phyloP scores from a whole-genome alignment of 2,113 vertebrate genomes.

The Rhabdomys dilectus region DNA sequence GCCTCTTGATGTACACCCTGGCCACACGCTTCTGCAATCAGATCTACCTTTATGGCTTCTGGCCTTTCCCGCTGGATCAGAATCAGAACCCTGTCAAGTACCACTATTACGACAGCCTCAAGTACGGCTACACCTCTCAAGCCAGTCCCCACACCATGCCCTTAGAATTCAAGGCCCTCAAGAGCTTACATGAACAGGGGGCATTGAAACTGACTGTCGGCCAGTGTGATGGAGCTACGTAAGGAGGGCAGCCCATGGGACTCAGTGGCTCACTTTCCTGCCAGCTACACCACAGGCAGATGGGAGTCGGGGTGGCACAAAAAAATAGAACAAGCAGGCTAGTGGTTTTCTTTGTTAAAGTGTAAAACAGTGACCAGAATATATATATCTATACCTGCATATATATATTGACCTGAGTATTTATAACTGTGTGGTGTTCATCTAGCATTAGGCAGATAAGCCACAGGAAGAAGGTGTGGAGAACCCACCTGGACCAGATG shows the following conservation, averaged over 20 bases:
- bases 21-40: conserved; percentile 97
- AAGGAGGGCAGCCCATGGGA: conserved; percentile 73
- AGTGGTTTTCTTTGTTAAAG: conserved; percentile 85
- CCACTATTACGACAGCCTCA: conserved; percentile 97
- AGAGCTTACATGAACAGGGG: conserved; percentile 93
- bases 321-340: conserved; percentile 82
- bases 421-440: conserved; percentile 88
- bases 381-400: conserved; percentile 85
- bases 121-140: conserved; percentile 96
- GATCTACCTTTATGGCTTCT: conserved; percentile 98
- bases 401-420: conserved; percentile 89
- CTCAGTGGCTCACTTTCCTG: conserved; percentile 78
- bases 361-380: conserved; percentile 86
- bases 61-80: conserved; percentile 93
- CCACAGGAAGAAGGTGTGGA: conserved; percentile 76
- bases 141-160: conserved; percentile 98
- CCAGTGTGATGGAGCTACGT: conserved; percentile 89
- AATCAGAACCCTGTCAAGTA: conserved; percentile 95
- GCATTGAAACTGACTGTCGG: conserved; percentile 96
- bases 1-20: conserved; percentile 98
- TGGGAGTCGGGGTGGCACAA: conserved; percentile 83
- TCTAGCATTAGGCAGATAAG: conserved; percentile 85
- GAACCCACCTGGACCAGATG: conserved; percentile 63
- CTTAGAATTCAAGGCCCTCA: conserved; percentile 97
- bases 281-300: conserved; percentile 82